Evolutionary conservation across 2,797 vertebrate genomes (phyloP).

Genomic region (Muraenolepis orangiensis): DNA sequence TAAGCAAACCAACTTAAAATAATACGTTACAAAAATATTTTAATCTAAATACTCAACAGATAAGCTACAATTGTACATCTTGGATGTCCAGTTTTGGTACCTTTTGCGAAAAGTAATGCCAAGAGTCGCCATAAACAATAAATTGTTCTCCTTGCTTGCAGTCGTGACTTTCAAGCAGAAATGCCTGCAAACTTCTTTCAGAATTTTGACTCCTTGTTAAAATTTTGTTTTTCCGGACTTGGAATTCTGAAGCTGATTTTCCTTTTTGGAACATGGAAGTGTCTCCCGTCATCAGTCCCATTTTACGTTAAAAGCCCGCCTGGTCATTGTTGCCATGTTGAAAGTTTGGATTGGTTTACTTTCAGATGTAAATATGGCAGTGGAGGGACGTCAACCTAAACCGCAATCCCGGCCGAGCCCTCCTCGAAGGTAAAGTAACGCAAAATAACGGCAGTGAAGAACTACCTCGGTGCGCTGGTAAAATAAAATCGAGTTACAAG

Average conservation of each 20-base stretch:
- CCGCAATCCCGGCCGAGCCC: conserved; percentile 96
- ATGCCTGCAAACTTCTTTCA: conserved; percentile 31
- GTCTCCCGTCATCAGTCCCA: conserved; percentile 38
- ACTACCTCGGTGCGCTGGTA: conserved; percentile 53
- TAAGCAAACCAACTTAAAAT: neutral
- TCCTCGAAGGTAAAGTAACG: conserved; percentile 98
- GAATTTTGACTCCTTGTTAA: conserved; percentile 44
- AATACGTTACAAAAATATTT: neutral
- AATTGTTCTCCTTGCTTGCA: conserved; percentile 13
- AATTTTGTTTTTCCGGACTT: conserved; percentile 51
- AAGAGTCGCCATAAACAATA: neutral
- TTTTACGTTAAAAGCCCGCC: conserved; percentile 59
- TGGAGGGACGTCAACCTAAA: conserved; percentile 95
- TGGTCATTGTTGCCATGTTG: conserved; percentile 78
- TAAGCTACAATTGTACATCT: neutral
- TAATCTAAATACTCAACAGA: neutral
- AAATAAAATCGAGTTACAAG: conserved; percentile 33
- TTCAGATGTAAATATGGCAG: conserved; percentile 99
- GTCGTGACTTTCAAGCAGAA: conserved; percentile 16
- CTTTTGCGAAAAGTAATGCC: neutral
- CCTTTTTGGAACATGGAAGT: conserved; percentile 57
- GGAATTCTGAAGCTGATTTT: conserved; percentile 50
- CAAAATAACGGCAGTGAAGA: conserved; percentile 69
- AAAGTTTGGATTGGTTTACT: conserved; percentile 99
- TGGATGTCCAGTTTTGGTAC: neutral